Evolutionary conservation across 1,140 invertebrate species (phyloP), one percentile per base, ranked within the genome.

Genomic region (Zeugodacus cucurbitae): DNA sequence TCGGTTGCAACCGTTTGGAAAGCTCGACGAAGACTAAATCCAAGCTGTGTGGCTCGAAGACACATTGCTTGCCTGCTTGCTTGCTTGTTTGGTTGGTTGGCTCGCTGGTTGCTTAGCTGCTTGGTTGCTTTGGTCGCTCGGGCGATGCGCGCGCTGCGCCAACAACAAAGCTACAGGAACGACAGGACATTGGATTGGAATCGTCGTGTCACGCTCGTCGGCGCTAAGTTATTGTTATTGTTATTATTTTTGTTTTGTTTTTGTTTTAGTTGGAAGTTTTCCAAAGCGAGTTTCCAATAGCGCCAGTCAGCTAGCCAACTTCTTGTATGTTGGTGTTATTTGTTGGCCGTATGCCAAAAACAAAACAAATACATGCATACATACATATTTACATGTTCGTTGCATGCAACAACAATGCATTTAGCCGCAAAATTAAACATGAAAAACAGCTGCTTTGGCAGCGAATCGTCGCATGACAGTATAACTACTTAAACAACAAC

Each of bases 1-100:
- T 89, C 91, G 89, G 91, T 90, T 92, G 91, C 91, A 92, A 92
- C 91, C 91, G 91, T 91, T 92, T 90, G 90, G 91, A 92, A 92
- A 92, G 91, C 91, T 92, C 91, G 91, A 92, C 91, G 90, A 92
- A 91, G 91, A 92, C 91, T 92, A 90, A 92, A 89, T 87, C 58
- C 86, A 74, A 37, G 17, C 64, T 86, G 62, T 29, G 32, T 29
- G 86, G 26, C 82, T 86, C 54, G 26, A 22, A 87, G 64, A 41
- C 62, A 67, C 86, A n/a, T 70, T 41, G 34, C n/a, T 87, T 64
- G 59, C 37, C 54, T 44, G 86, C n/a, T 82, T 70, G 34, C 58
- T 62, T 7, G 58, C 14, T 14, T 62, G 11, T 14, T 54, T 54
- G 41, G n/a, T 48, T 87, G 67, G 14, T 74, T 64, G 34, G 22